These are phyloP conservation scores for Sepiola atlantica DNA, from an alignment of 2,888 invertebrate species.

Conservation along the genomic window DNA sequence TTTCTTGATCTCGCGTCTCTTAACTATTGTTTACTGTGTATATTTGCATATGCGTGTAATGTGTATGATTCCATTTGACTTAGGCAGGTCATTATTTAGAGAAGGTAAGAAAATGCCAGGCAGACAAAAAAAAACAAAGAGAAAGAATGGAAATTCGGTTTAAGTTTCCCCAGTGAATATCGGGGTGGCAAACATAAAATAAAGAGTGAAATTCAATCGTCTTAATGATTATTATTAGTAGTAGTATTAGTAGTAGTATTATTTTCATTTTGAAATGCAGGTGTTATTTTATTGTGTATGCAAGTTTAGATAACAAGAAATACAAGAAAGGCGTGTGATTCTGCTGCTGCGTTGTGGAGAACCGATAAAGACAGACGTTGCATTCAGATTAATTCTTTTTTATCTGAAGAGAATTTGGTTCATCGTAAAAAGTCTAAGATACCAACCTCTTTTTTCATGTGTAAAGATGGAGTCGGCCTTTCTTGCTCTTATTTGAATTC, in stretches of 20 bases:
- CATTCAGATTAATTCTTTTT: not conserved
- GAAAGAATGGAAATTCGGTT: not conserved
- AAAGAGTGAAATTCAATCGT: conserved; percentile 11
- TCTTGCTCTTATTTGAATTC: no score
- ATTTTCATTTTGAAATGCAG: not conserved
- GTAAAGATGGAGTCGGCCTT: not conserved
- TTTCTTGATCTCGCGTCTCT: no score
- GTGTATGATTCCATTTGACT: not conserved
- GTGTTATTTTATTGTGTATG: not conserved
- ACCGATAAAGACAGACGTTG: not conserved
- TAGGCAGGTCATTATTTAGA: not conserved
- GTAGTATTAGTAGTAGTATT: no score
- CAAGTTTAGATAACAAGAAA: not conserved
- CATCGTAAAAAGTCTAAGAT: not conserved
- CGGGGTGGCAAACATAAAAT: not conserved
- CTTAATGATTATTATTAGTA: not conserved
- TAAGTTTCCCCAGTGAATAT: not conserved
- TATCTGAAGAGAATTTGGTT: not conserved
- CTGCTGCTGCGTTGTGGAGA: no score
- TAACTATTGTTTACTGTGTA: no score
- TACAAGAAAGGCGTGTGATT: not conserved
- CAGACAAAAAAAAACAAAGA: not conserved
- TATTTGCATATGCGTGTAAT: not conserved
- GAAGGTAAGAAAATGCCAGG: not conserved
- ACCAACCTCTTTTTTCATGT: not conserved